Evolutionary conservation across 2,113 vertebrate species (phyloP).

Genomic region (Odobenus rosmarus): DNA sequence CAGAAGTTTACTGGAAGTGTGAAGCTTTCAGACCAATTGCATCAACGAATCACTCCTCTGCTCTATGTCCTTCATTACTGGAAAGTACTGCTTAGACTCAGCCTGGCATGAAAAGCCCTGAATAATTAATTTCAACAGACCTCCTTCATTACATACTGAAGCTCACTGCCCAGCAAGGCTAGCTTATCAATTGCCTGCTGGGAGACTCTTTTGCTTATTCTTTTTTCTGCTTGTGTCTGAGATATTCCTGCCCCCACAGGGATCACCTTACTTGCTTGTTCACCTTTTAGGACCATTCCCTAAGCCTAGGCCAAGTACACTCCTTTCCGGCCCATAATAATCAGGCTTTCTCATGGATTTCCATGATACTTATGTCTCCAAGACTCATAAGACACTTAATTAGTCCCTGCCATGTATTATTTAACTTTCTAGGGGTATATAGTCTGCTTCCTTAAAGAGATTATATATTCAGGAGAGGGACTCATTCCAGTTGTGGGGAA

Average conservation of each 20-base stretch:
- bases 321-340: background rate
- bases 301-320: background rate
- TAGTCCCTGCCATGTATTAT: background rate
- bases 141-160: background rate
- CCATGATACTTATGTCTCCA: background rate
- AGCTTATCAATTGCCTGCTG: background rate
- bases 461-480: background rate
- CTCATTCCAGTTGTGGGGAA: background rate
- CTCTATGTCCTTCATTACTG: background rate
- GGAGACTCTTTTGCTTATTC: conserved; percentile 29
- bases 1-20: background rate
- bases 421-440: background rate
- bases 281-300: background rate
- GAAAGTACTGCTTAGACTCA: conserved; percentile 6
- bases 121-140: background rate
- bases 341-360: background rate
- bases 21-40: background rate
- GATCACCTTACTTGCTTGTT: background rate
- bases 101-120: background rate
- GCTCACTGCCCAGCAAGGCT: background rate
- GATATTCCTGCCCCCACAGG: background rate
- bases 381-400: background rate
- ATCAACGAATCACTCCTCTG: background rate
- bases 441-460: background rate
- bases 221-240: conserved; percentile 22